Base-by-base conservation (phyloP, 2,113 vertebrate species). In the Oriolus oriolus region DNA sequence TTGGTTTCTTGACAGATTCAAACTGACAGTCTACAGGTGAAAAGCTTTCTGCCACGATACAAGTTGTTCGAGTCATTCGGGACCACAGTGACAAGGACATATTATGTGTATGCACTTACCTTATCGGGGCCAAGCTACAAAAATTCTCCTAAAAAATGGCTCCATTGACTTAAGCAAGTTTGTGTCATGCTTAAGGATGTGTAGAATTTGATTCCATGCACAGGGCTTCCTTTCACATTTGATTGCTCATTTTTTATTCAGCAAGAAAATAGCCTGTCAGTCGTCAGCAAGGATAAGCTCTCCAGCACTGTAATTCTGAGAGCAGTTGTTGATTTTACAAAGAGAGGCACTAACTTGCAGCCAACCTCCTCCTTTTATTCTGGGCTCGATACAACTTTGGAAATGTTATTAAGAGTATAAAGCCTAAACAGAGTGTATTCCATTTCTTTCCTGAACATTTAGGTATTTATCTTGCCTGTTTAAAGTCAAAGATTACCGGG, bases 171-270 rank as follows among this genome's bases (percentile, higher is more conserved):
- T 66, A 63, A 87, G 47, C 16, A 84, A 84, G 69, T 76, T 52
- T 68, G 50, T 84, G 49, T 71, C 74, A 69, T 7, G 39, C 61
- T 78, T 69, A 49, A 87, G 42, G 61, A 76, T 45, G 33, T 37
- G 61, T 41, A 69, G 74, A 88, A 79, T 76, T 95, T 66, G 26
- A 30, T 82, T 68, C 87, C 52, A 61, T 61, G 74, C 83, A 82
- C 65, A 76, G 77, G 61, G 22, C 41, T 96, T 84, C 77, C 77
- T 91, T 93, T 82, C 77, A 76, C 3, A 0, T 94, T 78, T 80
- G 74, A 90, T 53, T 91, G 89, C 77, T 92, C 74, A 71, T 87
- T 92, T 95, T 86, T 95, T 82, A 93, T 95, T 94, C 91, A 92
- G 52, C n/a, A 37, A 74, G 85, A 79, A 94, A 83, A 88, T 50